phyloP scores from a whole-genome alignment of 2,113 vertebrate genomes.

The Romanogobio albipinnatus region DNA sequence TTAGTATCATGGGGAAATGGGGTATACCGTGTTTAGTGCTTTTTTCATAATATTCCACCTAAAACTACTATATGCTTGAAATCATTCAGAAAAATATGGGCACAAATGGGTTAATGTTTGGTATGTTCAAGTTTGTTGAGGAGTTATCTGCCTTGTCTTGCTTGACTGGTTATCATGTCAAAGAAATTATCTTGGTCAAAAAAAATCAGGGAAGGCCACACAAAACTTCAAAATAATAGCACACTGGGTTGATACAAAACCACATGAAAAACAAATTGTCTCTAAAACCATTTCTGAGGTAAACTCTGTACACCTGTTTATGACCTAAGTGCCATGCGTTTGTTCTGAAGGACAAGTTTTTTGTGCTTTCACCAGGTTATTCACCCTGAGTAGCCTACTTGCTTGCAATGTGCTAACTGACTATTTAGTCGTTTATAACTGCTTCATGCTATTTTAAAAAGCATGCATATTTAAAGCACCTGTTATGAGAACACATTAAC shows the following conservation, averaged over 20 bases:
- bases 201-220: background rate
- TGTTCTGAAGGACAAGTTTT: background rate
- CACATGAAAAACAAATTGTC: too few relatives aligned
- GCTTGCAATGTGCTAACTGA: background rate
- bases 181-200: background rate
- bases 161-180: background rate
- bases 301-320: background rate
- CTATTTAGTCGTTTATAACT: background rate
- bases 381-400: background rate
- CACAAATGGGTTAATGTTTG: background rate
- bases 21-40: too few relatives aligned
- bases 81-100: too few relatives aligned
- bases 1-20: too few relatives aligned
- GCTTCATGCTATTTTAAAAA: background rate
- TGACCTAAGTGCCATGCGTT: background rate
- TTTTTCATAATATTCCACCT: too few relatives aligned
- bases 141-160: background rate
- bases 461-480: background rate
- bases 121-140: background rate
- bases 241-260: background rate
- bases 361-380: background rate
- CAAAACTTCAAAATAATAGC: background rate
- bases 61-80: too few relatives aligned
- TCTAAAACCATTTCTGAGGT: background rate
- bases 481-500: background rate